Base-by-base conservation (phyloP, 2,113 vertebrate genomes). In the Tachycineta bicolor region DNA sequence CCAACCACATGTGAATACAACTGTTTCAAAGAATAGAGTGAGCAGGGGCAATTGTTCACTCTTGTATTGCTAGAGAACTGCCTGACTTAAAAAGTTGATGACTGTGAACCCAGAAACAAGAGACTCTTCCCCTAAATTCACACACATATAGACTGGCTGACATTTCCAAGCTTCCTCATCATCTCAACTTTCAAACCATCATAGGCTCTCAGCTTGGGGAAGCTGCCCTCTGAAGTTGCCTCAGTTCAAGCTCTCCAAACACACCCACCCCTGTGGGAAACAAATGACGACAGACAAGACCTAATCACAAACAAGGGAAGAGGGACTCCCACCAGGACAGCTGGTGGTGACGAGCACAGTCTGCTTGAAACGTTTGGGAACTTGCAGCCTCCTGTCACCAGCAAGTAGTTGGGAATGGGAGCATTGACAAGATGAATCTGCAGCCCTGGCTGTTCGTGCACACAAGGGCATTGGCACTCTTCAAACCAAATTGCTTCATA, bases 271-370 rank as follows among this genome's bases (percentile, higher is more conserved):
- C 65, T 46, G 44, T 79, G 47, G 73, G 41, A 92, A 95, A 90
- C 46, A 89, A 86, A 79, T 71, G 58, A 82, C 4, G 13, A 50
- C 78, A 94, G 79, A 77, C 31, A 33, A 87, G 53, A 81, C 16
- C 62, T 69, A 67, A 92, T 58, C 65, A 82, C 58, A 86, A 63
- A 76, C 0, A 87, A 46, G 56, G 55, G 77, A 96, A 91, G 81
- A 94, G 55, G 67, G 58, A 87, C 79, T 91, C 77, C 71, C 92
- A 87, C 94, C 69, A 85, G 67, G 80, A 94, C 76, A 94, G 82
- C 71, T 94, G 87, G 86, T 90, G 84, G 89, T 91, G 93, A 85
- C 2, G 12, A 93, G 81, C 74, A 67, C 70, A 74, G 53, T 44
- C 73, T 93, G 89, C 74, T 64, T 65, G 47, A 46, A 82, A 60